Percentiles rank a stretch among this genome's conserved stretches.
Conservation (phyloP, 2,888 invertebrate species). For the Tortrix viridana region DNA sequence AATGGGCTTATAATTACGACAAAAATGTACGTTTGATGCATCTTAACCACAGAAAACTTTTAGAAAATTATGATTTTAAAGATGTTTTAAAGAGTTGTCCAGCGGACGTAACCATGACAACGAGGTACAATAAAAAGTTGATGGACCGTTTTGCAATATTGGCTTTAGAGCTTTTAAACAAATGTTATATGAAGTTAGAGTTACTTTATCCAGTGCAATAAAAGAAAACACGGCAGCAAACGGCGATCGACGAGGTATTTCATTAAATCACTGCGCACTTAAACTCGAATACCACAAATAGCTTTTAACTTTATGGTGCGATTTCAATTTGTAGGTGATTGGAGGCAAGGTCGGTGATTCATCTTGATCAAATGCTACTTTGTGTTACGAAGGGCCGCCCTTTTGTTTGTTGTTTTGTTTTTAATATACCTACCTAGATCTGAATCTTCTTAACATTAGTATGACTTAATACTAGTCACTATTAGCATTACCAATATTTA, state of each 20-base stretch:
- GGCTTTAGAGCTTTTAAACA: too few species aligned
- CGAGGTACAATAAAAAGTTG: too few species aligned
- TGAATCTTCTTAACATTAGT: background rate
- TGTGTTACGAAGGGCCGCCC: conserved; percentile 9
- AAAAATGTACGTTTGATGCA: too few species aligned
- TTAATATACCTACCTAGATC: background rate
- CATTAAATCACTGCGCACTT: conserved; percentile 57
- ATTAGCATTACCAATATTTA: too few species aligned
- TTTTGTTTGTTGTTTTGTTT: conserved; percentile 12
- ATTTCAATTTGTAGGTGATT: conserved; percentile 38
- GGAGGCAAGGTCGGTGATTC: conserved; percentile 25
- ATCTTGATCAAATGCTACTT: conserved; percentile 38
- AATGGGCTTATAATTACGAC: too few species aligned
- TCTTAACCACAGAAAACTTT: too few species aligned
- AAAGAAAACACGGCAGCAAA: conserved; percentile 38
- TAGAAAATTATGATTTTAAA: too few species aligned
- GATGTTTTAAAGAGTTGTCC: too few species aligned
- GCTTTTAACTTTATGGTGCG: conserved; percentile 43
- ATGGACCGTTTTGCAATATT: too few species aligned
- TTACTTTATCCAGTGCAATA: conserved; percentile 16
- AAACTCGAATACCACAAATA: conserved; percentile 47
- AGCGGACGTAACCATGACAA: too few species aligned
- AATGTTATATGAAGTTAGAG: too few species aligned
- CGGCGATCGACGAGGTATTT: conserved; percentile 49
- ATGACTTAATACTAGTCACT: too few species aligned